Conservation (phyloP, 2,888 invertebrate species). For the Tolmerus cingulatus region DNA sequence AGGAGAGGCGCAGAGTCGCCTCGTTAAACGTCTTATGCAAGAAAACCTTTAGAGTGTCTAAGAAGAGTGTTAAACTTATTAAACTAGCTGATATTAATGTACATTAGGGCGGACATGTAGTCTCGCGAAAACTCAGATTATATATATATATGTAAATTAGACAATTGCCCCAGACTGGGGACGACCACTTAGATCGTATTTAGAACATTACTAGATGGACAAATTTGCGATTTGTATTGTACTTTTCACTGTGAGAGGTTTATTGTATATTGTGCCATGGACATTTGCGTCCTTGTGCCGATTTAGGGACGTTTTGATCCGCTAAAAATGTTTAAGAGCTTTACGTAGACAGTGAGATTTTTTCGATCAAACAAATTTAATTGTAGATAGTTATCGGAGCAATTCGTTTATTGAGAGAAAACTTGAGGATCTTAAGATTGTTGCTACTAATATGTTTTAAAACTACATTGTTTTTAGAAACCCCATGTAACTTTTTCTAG, state of each 20-base stretch:
- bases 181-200: conserved; percentile 44
- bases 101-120: neutral
- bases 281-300: neutral
- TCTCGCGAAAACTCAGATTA: conserved; percentile 10
- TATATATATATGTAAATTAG: conserved; percentile 5
- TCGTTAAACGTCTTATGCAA: conserved; percentile 47
- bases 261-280: neutral
- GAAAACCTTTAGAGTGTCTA: conserved; percentile 31
- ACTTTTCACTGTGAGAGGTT: neutral
- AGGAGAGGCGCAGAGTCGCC: conserved; percentile 11
- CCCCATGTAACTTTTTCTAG: too few species aligned
- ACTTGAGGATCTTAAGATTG: neutral
- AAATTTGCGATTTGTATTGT: neutral
- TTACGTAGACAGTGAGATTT: conserved; percentile 1
- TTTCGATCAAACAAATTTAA: neutral
- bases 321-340: conserved; percentile 27
- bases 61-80: conserved; percentile 34
- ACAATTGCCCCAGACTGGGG: conserved; percentile 39
- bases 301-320: neutral
- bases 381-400: neutral
- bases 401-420: neutral
- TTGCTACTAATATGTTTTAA: neutral
- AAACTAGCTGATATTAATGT: conserved; percentile 36
- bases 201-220: conserved; percentile 27
- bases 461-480: too few species aligned